Percentiles rank a stretch among this genome's conserved stretches.
Evolutionary conservation across 2,113 vertebrate species (phyloP).

Genomic region (Aviceda subcristata): DNA sequence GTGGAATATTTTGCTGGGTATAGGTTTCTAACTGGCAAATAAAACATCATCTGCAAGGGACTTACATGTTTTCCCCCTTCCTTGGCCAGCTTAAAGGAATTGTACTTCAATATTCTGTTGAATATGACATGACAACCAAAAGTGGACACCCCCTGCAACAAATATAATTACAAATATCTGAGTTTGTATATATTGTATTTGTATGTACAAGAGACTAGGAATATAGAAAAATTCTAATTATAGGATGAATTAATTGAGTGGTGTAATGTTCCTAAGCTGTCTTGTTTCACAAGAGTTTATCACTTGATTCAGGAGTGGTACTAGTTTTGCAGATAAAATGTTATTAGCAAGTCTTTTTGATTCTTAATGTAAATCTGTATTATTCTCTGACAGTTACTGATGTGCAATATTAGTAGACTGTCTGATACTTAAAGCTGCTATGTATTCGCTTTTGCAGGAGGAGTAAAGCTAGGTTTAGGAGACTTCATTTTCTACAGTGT

Average conservation of each 20-base stretch:
- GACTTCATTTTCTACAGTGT: conserved; percentile 99
- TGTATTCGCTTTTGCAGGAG: conserved; percentile 78
- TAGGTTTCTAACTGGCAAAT: not conserved
- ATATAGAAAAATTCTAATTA: not conserved
- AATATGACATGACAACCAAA: not conserved
- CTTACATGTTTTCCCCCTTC: not conserved
- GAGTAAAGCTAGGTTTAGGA: conserved; percentile 94
- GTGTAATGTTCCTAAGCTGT: not conserved
- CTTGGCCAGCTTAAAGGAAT: not conserved
- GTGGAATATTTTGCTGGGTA: not conserved
- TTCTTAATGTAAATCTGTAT: not conserved
- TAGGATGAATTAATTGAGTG: not conserved
- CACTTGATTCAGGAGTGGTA: not conserved
- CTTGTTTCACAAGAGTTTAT: not conserved
- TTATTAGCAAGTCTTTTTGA: not conserved
- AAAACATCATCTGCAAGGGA: not conserved
- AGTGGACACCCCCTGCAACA: not conserved
- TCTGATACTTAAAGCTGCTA: not conserved
- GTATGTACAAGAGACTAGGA: not conserved
- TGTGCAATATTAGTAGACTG: not conserved
- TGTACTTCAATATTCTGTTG: not conserved
- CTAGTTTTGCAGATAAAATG: not conserved
- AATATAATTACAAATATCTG: not conserved
- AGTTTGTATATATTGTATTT: not conserved
- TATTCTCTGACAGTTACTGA: not conserved